A percentile compares a stretch with the other conserved stretches of the same genome.
phyloP scores from a whole-genome alignment of 2,888 invertebrate genomes.

The Acleris emargana region DNA sequence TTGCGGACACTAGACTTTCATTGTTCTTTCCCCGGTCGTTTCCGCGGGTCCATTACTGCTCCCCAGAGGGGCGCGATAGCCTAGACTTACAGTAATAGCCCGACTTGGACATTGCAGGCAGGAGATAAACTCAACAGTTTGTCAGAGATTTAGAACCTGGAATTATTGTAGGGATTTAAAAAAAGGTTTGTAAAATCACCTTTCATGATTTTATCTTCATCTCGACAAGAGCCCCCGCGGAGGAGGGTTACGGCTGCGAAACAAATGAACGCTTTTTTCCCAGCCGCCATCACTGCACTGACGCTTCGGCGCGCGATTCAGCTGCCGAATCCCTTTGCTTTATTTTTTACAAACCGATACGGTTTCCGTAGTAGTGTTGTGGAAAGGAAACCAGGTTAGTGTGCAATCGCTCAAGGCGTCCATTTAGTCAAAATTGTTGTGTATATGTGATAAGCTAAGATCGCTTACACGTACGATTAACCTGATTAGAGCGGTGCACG shows the following conservation, averaged over 20 bases:
- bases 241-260: constrained; percentile 47
- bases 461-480: neutral
- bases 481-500: constrained; percentile 3
- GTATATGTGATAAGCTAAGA: neutral
- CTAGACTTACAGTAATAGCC: constrained; percentile 58
- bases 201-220: constrained; percentile 78
- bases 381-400: constrained; percentile 12
- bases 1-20: constrained; percentile 61
- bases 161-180: constrained; percentile 24
- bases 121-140: constrained; percentile 47
- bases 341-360: constrained; percentile 33
- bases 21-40: constrained; percentile 66
- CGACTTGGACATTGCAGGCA: constrained; percentile 48
- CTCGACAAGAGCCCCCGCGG: constrained; percentile 55
- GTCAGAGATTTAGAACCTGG: constrained; percentile 35
- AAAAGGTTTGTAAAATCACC: constrained; percentile 51
- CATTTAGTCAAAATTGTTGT: too few relatives aligned
- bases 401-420: neutral
- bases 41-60: constrained; percentile 69
- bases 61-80: constrained; percentile 60
- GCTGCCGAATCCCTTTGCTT: constrained; percentile 42
- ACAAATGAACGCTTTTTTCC: constrained; percentile 48
- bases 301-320: constrained; percentile 42
- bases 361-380: constrained; percentile 22
- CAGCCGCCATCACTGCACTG: constrained; percentile 44